Evolutionary conservation across 2,888 invertebrate species (phyloP).

Genomic region (Hermaeophaga mercurialis): DNA sequence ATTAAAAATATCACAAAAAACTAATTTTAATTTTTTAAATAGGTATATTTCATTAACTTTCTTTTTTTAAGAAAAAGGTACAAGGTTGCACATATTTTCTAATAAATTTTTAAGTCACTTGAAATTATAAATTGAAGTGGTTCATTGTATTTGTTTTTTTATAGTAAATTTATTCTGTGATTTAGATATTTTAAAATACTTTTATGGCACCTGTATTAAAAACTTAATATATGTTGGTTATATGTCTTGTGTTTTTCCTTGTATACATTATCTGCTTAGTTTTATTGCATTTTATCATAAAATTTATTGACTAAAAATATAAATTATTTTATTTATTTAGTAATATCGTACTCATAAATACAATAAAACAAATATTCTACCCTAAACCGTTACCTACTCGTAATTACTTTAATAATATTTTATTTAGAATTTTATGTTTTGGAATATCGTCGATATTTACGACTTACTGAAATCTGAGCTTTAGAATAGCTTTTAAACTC

Average conservation of each 20-base stretch:
- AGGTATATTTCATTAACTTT: too few species aligned
- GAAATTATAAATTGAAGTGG: not conserved
- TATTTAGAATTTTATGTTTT: not conserved
- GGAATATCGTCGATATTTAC: not conserved
- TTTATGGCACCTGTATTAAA: not conserved
- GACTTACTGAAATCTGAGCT: slow-evolving; percentile 2
- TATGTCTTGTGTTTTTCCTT: not conserved
- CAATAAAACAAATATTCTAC: too few species aligned
- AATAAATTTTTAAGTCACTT: too few species aligned
- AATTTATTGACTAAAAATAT: not conserved
- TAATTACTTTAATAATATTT: too few species aligned
- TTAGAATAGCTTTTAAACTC: slow-evolving; percentile 20
- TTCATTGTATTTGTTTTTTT: not conserved
- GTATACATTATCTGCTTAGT: not conserved
- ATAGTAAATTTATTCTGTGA: not conserved
- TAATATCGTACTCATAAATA: not conserved
- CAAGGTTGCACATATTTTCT: too few species aligned
- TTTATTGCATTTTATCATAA: not conserved
- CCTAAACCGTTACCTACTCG: too few species aligned
- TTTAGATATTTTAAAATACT: not conserved
- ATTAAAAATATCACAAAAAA: too few species aligned
- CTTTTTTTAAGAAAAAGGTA: too few species aligned
- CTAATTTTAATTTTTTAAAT: too few species aligned
- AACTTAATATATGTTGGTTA: not conserved
- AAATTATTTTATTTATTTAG: not conserved